Percentiles rank a stretch among this genome's conserved stretches.
These are phyloP conservation scores for Potamarius usumacintae DNA, from an alignment of 2,113 vertebrate species.

Conservation along the genomic window DNA sequence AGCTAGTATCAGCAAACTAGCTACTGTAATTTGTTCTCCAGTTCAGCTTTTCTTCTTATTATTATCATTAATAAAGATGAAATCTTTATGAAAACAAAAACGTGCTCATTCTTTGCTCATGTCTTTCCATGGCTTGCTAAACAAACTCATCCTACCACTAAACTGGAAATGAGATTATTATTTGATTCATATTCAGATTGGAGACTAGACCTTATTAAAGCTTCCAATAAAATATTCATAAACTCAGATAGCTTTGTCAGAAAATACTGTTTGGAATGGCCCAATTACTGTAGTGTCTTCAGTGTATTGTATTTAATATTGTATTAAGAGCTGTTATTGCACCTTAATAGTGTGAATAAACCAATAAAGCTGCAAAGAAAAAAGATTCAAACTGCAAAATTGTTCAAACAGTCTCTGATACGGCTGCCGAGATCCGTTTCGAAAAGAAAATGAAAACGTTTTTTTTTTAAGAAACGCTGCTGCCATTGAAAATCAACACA, in stretches of 20 bases:
- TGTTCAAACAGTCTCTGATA: background rate
- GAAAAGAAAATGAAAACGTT: background rate
- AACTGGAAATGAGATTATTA: background rate
- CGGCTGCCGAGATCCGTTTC: background rate
- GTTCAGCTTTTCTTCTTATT: background rate
- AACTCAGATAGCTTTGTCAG: background rate
- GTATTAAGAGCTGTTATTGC: background rate
- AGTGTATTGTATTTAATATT: background rate
- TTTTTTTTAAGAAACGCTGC: background rate
- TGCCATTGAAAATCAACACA: background rate
- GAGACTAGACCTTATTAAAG: background rate
- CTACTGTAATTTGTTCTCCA: background rate
- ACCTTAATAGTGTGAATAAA: constrained; percentile 6
- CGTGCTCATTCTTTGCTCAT: background rate
- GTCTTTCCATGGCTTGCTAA: background rate
- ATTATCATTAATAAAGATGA: background rate
- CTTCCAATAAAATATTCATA: constrained; percentile 5
- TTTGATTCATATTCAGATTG: constrained; percentile 1
- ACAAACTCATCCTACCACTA: background rate
- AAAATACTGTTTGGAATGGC: background rate
- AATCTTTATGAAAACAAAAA: background rate
- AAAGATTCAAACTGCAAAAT: background rate
- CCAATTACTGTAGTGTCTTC: background rate
- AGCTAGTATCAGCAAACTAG: background rate
- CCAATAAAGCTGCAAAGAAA: background rate